Evolutionary conservation across 2,888 invertebrate species (phyloP).

Genomic region (Tachina lurida): DNA sequence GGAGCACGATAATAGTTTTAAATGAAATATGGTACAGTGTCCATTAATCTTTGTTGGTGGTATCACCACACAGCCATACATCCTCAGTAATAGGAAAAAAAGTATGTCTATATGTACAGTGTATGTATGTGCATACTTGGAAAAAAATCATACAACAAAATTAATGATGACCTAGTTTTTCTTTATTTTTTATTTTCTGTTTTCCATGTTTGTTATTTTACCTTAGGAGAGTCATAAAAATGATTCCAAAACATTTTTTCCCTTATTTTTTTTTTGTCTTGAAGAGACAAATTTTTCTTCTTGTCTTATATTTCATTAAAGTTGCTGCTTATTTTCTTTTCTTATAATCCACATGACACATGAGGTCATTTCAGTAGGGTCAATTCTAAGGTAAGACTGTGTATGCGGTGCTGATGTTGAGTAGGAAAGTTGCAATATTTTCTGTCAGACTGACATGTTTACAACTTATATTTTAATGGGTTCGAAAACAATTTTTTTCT

Average conservation of each 20-base stretch:
- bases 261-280: background rate
- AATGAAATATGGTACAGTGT: constrained; percentile 42
- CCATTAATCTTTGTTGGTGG: constrained; percentile 30
- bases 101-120: too few species aligned
- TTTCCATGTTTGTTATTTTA: constrained; percentile 35
- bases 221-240: constrained; percentile 60
- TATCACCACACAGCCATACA: background rate
- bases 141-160: constrained; percentile 26
- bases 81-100: background rate
- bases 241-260: constrained; percentile 15
- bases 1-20: constrained; percentile 46
- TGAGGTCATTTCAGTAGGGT: constrained; percentile 59
- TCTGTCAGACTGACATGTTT: constrained; percentile 24
- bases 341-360: constrained; percentile 51
- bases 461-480: constrained; percentile 12
- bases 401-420: background rate
- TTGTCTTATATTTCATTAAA: constrained; percentile 27
- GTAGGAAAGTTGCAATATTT: constrained; percentile 2
- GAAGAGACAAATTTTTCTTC: constrained; percentile 40
- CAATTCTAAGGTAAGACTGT: constrained; percentile 42
- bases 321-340: constrained; percentile 4
- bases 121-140: background rate
- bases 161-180: constrained; percentile 69
- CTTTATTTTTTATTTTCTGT: background rate
- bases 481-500: background rate